These are phyloP conservation scores for Bufo gargarizans DNA, from an alignment of 2,113 vertebrate species.

Conservation along the genomic window DNA sequence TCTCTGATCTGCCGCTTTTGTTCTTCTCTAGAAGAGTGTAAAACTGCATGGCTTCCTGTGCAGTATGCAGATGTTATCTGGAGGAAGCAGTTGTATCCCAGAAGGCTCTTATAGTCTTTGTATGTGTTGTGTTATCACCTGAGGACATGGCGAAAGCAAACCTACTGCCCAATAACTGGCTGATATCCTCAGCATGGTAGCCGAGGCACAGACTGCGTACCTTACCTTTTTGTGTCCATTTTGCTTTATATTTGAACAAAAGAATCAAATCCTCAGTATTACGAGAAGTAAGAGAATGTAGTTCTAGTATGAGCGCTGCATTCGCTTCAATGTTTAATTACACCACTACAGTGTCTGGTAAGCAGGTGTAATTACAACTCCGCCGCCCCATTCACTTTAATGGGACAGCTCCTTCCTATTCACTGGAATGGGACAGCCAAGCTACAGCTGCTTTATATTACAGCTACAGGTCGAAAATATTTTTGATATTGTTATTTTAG, in stretches of 20 bases:
- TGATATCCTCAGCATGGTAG: conserved; percentile 21
- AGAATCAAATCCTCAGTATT: background rate
- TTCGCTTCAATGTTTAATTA: too few relatives aligned
- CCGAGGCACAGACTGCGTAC: background rate
- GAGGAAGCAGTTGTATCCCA: conserved; percentile 54
- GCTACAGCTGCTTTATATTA: too few relatives aligned
- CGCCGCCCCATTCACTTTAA: too few relatives aligned
- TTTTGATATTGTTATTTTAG: too few relatives aligned
- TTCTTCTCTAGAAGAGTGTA: background rate
- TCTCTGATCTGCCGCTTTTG: background rate
- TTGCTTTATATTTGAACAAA: background rate
- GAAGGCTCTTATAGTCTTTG: background rate
- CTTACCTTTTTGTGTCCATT: background rate
- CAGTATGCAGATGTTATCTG: conserved; percentile 32
- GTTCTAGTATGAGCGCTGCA: too few relatives aligned
- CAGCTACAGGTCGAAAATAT: too few relatives aligned
- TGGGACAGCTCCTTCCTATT: too few relatives aligned
- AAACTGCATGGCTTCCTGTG: conserved; percentile 36
- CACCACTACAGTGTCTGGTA: too few relatives aligned
- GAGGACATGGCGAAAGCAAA: background rate
- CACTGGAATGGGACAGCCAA: too few relatives aligned
- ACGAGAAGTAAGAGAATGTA: too few relatives aligned
- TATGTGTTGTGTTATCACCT: background rate
- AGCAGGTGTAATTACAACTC: too few relatives aligned
- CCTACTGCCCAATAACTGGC: background rate